These are phyloP conservation scores for Morpho helenor DNA, from an alignment of 2,888 invertebrate species.

Conservation along the genomic window DNA sequence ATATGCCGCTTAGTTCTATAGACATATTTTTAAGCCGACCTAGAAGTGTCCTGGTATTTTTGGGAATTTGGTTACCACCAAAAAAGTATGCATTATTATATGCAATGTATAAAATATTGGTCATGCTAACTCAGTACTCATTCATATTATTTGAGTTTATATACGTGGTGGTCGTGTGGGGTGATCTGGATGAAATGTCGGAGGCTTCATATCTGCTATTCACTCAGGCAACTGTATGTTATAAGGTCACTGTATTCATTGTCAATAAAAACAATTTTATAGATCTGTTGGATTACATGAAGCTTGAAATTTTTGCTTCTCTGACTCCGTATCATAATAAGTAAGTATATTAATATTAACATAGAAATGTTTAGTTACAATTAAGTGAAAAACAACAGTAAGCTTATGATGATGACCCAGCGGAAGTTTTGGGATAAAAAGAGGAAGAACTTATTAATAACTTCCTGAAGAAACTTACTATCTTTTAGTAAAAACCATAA, in stretches of 20 bases:
- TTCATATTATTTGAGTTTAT: constrained; percentile 58
- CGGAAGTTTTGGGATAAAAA: no score
- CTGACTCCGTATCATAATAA: constrained; percentile 43
- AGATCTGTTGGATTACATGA: constrained; percentile 44
- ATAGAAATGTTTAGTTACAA: no score
- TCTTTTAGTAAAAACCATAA: no score
- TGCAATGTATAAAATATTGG: constrained; percentile 39
- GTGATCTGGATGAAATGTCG: constrained; percentile 55
- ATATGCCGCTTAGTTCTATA: constrained; percentile 39
- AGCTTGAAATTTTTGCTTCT: constrained; percentile 42
- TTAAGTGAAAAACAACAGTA: no score
- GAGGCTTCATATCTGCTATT: constrained; percentile 60
- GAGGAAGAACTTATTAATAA: no score
- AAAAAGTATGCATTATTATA: constrained; percentile 35
- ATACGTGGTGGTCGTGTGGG: constrained; percentile 56
- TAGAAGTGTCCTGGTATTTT: constrained; percentile 41
- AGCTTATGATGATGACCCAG: no score
- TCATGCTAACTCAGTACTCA: constrained; percentile 50
- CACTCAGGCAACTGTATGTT: constrained; percentile 60
- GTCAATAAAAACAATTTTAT: constrained; percentile 43
- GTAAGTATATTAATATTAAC: constrained; percentile 35
- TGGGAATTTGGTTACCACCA: constrained; percentile 53
- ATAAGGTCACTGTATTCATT: constrained; percentile 54
- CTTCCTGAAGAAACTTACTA: no score
- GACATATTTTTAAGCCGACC: constrained; percentile 46